phyloP scores from a whole-genome alignment of 1,140 invertebrate genomes.

The Leptoteleia sp. region DNA sequence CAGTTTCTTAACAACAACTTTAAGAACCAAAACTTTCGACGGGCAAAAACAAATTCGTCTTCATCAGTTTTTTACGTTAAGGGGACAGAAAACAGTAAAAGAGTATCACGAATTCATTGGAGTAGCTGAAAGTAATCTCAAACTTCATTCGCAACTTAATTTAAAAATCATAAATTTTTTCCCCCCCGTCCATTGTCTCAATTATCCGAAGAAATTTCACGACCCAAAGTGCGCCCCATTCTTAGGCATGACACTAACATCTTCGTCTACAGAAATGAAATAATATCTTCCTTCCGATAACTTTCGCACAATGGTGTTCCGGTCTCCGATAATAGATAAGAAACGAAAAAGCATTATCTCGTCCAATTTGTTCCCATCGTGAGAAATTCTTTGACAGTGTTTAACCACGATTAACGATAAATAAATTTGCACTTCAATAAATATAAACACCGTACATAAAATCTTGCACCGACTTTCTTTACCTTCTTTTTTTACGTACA shows the following conservation, averaged over 20 bases:
- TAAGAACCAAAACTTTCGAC: no score
- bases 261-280: slow-evolving; percentile 5
- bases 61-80: no score
- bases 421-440: not conserved
- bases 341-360: not conserved
- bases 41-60: no score
- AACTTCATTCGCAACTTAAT: slow-evolving; percentile 2
- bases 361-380: not conserved
- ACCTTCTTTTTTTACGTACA: no score
- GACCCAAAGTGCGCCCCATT: not conserved
- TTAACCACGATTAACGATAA: not conserved
- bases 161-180: slow-evolving; percentile 1
- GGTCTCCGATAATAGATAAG: not conserved
- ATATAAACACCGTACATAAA: no score
- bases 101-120: no score
- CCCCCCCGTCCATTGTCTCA: not conserved
- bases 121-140: no score
- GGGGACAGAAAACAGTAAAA: no score
- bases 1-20: no score
- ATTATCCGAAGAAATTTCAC: slow-evolving; percentile 1
- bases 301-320: slow-evolving; percentile 4
- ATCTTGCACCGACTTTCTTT: slow-evolving; percentile 14
- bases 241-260: slow-evolving; percentile 2
- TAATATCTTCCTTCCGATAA: slow-evolving; percentile 13
- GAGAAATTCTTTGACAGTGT: not conserved